Conservation (phyloP, 2,113 vertebrate species). For the Thamnaconus septentrionalis region DNA sequence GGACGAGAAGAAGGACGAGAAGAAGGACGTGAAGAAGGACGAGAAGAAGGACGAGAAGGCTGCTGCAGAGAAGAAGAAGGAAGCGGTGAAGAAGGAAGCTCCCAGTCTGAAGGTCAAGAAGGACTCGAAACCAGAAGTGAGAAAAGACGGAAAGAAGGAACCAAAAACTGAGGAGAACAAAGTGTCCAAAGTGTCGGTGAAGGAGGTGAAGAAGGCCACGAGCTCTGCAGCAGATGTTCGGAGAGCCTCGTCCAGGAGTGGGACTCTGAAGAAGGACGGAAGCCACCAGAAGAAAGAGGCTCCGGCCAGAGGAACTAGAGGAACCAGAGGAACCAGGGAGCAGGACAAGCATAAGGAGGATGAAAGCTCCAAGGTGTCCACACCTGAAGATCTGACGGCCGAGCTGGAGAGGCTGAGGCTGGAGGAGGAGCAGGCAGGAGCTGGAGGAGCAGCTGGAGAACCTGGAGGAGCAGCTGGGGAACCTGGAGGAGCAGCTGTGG, state of each 20-base stretch:
- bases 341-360: conserved; percentile 21
- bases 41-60: conserved; percentile 71
- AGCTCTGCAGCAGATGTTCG: conserved; percentile 27
- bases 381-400: conserved; percentile 54
- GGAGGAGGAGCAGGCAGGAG: background rate
- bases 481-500: conserved; percentile 12
- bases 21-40: conserved; percentile 71
- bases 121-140: conserved; percentile 73
- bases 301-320: conserved; percentile 46
- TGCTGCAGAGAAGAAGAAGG: conserved; percentile 64
- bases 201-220: conserved; percentile 67
- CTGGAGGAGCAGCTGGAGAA: too few species aligned
- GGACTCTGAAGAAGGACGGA: conserved; percentile 59
- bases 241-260: conserved; percentile 53
- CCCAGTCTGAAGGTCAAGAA: conserved; percentile 72
- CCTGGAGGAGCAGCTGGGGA: too few species aligned
- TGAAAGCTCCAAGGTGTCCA: conserved; percentile 65
- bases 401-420: conserved; percentile 59
- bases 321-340: conserved; percentile 64
- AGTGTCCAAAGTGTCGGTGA: conserved; percentile 41
- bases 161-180: conserved; percentile 75
- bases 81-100: conserved; percentile 62
- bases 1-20: background rate
- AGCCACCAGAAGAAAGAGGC: conserved; percentile 64
- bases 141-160: conserved; percentile 75